Evolutionary conservation across 2,888 invertebrate species (phyloP).

Genomic region (Callosobruchus maculatus): DNA sequence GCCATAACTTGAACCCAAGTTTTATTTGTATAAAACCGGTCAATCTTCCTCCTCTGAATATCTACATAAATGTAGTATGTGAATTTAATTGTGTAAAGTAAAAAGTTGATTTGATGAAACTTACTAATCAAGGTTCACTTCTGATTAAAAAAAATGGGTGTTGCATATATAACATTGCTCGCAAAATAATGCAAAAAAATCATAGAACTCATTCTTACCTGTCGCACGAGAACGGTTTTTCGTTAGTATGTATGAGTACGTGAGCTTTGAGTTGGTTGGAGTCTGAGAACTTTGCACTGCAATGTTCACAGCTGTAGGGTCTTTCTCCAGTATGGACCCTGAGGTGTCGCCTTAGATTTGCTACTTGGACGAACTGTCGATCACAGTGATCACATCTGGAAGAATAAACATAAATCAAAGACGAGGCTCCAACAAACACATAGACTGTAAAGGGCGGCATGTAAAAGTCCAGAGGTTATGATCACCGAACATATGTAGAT

Average conservation of each 20-base stretch:
- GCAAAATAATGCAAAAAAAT: background rate
- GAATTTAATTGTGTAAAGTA: no score
- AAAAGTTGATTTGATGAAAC: no score
- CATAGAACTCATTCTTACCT: background rate
- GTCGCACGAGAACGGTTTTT: slow-evolving; percentile 82
- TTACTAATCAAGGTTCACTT: no score
- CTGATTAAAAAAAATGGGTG: no score
- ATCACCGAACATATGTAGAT: no score
- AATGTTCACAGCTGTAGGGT: slow-evolving; percentile 83
- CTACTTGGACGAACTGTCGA: slow-evolving; percentile 89
- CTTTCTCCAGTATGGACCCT: slow-evolving; percentile 90
- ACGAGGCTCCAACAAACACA: background rate
- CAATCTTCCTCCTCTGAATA: no score
- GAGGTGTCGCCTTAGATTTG: slow-evolving; percentile 82
- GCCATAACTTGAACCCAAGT: no score
- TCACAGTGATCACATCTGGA: slow-evolving; percentile 78
- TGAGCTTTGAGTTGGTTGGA: slow-evolving; percentile 91
- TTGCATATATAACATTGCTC: no score
- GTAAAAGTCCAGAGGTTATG: no score
- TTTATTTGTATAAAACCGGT: no score
- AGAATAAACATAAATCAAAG: background rate
- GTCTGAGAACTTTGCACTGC: slow-evolving; percentile 84
- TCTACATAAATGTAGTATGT: no score
- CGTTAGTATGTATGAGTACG: slow-evolving; percentile 82
- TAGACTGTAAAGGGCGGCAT: background rate